Evolutionary conservation across 2,797 vertebrate genomes (phyloP).

Genomic region (Xerus rutilus): DNA sequence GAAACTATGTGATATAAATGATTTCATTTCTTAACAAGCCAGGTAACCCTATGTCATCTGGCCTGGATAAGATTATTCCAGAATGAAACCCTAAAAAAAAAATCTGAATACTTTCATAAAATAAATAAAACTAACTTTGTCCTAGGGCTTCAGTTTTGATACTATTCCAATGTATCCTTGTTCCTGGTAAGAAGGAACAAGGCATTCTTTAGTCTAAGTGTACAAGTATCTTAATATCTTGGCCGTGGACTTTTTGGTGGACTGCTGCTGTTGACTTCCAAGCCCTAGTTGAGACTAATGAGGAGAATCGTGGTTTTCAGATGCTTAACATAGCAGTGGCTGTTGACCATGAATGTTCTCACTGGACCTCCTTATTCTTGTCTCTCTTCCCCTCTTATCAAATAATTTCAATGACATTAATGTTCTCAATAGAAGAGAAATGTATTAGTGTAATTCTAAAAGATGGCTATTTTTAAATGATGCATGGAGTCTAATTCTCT

Average conservation of each 20-base stretch:
- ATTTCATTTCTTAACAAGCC: conserved; percentile 20
- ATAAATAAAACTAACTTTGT: not conserved
- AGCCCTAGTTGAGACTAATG: not conserved
- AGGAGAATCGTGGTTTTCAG: not conserved
- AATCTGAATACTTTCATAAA: not conserved
- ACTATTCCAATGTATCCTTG: not conserved
- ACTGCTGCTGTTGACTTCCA: not conserved
- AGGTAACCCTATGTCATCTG: not conserved
- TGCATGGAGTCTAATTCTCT: conserved; percentile 1
- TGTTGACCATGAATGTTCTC: not conserved
- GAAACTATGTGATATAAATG: not conserved
- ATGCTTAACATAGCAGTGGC: not conserved
- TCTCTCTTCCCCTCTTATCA: not conserved
- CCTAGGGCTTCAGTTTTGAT: not conserved
- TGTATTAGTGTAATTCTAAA: not conserved
- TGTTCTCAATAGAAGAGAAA: not conserved
- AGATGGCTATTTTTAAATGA: not conserved
- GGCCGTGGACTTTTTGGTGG: no score
- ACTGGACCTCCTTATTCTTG: not conserved
- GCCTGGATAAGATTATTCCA: not conserved
- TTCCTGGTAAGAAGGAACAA: not conserved
- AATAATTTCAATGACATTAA: not conserved
- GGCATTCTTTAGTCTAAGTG: not conserved
- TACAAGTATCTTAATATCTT: not conserved
- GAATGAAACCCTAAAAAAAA: not conserved